Conservation (phyloP, 2,888 invertebrate genomes). For the Drosophila putrida region DNA sequence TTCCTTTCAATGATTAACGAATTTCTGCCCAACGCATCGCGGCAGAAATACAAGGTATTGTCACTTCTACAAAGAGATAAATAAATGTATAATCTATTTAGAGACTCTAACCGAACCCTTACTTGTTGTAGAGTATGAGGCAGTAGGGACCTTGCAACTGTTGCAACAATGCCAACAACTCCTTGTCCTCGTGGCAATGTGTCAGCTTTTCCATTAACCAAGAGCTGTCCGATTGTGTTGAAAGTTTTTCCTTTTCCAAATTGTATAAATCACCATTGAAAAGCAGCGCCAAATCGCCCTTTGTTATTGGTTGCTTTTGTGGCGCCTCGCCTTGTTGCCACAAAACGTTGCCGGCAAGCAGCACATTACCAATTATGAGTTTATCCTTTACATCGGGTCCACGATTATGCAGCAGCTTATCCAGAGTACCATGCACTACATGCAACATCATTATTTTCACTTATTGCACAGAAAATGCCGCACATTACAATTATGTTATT, state of each 20-base stretch:
- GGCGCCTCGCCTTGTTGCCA: slow-evolving; percentile 92
- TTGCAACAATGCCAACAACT: slow-evolving; percentile 86
- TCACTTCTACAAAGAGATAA: slow-evolving; percentile 70
- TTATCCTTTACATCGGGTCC: slow-evolving; percentile 53
- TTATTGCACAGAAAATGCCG: slow-evolving; percentile 62
- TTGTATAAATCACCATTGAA: slow-evolving; percentile 97
- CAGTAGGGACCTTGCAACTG: slow-evolving; percentile 93
- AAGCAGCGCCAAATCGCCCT: slow-evolving; percentile 88
- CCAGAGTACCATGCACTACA: slow-evolving; percentile 31
- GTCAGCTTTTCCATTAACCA: slow-evolving; percentile 69
- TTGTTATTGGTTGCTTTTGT: slow-evolving; percentile 89
- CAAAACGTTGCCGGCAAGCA: slow-evolving; percentile 88
- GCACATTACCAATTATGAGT: slow-evolving; percentile 36
- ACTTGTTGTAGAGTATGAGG: slow-evolving; percentile 90
- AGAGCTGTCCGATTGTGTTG: slow-evolving; percentile 60
- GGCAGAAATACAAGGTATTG: slow-evolving; percentile 90
- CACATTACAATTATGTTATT: slow-evolving; percentile 48
- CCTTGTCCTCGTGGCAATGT: slow-evolving; percentile 65
- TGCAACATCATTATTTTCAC: slow-evolving; percentile 3
- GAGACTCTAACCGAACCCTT: no score
- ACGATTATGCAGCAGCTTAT: slow-evolving; percentile 50
- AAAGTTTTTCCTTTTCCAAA: slow-evolving; percentile 79
- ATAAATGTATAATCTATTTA: not conserved
- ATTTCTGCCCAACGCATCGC: slow-evolving; percentile 94
- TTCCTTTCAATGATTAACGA: slow-evolving; percentile 89